Percentiles rank a stretch among this genome's conserved stretches.
phyloP scores from a whole-genome alignment of 2,113 vertebrate species.

The Eurypyga helias region DNA sequence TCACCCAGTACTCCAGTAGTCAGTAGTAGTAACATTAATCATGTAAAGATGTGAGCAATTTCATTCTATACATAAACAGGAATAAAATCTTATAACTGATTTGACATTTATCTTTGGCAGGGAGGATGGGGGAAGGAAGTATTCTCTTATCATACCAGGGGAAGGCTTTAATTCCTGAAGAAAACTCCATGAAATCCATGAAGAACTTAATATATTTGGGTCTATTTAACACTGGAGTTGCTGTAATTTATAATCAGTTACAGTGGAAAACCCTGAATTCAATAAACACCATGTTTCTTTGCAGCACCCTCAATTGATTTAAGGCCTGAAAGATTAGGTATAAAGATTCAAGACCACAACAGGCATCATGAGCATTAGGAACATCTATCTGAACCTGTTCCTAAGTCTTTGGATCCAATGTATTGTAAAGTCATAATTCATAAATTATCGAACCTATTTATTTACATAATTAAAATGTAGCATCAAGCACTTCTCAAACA shows the following conservation, averaged over 20 bases:
- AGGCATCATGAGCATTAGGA: fast-evolving
- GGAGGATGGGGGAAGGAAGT: neutral
- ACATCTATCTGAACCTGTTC: neutral
- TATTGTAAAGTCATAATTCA: neutral
- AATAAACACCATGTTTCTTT: neutral
- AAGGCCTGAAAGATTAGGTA: neutral
- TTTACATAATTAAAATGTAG: neutral
- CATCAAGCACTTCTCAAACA: neutral
- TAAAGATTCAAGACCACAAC: neutral
- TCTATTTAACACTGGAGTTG: neutral
- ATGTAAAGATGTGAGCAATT: neutral
- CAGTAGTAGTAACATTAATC: neutral
- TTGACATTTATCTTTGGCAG: neutral
- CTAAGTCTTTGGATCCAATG: neutral
- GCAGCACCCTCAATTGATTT: neutral
- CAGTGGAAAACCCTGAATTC: neutral
- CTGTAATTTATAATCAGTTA: neutral
- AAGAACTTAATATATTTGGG: neutral
- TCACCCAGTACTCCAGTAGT: neutral
- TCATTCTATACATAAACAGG: neutral
- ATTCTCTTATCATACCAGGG: neutral
- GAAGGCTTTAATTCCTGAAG: neutral
- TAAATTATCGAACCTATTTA: neutral
- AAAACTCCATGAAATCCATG: neutral
- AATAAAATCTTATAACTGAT: neutral